These are phyloP conservation scores for Lomographa bimaculata DNA, from an alignment of 2,888 invertebrate species.

Conservation along the genomic window DNA sequence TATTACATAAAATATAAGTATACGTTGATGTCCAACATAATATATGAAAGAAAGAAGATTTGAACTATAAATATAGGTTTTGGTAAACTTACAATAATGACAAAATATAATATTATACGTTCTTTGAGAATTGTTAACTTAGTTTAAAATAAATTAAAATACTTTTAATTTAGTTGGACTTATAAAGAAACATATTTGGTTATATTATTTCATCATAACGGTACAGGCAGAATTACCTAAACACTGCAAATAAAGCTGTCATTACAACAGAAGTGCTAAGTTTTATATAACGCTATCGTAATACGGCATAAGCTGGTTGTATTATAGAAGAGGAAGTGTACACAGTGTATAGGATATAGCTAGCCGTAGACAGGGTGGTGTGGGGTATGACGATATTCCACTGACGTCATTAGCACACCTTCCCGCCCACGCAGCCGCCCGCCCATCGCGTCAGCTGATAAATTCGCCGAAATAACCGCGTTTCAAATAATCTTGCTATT, in stretches of 20 bases:
- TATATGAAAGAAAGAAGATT: too few relatives aligned
- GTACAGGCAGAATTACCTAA: not conserved
- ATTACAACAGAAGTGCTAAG: conserved; percentile 5
- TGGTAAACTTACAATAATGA: too few relatives aligned
- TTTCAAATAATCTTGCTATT: conserved; percentile 22
- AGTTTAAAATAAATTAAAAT: too few relatives aligned
- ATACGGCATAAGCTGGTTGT: conserved; percentile 15
- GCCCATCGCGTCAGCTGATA: conserved; percentile 52
- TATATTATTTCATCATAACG: too few relatives aligned
- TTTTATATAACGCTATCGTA: conserved; percentile 6
- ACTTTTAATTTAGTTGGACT: too few relatives aligned
- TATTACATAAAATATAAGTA: too few relatives aligned
- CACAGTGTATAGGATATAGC: too few relatives aligned
- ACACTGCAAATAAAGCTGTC: not conserved
- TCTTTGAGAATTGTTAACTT: too few relatives aligned
- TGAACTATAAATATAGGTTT: too few relatives aligned
- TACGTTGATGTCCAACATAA: too few relatives aligned
- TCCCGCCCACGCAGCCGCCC: conserved; percentile 43
- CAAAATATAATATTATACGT: too few relatives aligned
- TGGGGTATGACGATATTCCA: conserved; percentile 56
- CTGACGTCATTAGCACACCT: conserved; percentile 55
- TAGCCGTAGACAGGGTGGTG: conserved; percentile 49
- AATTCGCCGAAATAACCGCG: conserved; percentile 40
- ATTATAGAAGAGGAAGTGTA: conserved; percentile 15
- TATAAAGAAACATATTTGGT: too few relatives aligned